A percentile compares a stretch with the other conserved stretches of the same genome.
Conservation (phyloP, 2,113 vertebrate species). For the Caloenas nicobarica region DNA sequence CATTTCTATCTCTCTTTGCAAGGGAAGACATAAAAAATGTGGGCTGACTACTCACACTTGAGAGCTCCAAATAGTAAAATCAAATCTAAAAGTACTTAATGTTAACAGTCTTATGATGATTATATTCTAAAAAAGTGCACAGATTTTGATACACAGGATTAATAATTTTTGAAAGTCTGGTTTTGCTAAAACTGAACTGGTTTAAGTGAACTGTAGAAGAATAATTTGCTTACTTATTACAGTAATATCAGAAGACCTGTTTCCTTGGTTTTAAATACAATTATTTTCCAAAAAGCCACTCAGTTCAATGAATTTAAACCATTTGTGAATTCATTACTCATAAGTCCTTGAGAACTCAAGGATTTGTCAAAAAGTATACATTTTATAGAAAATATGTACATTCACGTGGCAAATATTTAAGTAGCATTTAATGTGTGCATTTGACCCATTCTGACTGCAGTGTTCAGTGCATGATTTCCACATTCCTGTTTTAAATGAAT, state of each 20-base stretch:
- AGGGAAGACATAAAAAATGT: not conserved
- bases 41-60: not conserved
- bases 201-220: not conserved
- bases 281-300: not conserved
- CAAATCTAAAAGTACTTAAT: not conserved
- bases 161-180: not conserved
- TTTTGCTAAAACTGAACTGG: not conserved
- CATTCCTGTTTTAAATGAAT: not conserved
- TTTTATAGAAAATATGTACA: not conserved
- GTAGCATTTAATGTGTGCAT: not conserved
- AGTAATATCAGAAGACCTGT: not conserved
- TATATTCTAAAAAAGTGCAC: not conserved
- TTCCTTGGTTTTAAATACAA: not conserved
- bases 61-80: not conserved
- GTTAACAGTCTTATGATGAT: not conserved
- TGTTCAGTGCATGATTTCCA: not conserved
- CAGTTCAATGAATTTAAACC: not conserved
- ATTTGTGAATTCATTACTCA: not conserved
- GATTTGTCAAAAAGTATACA: not conserved
- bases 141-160: not conserved
- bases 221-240: not conserved
- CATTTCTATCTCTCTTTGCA: not conserved
- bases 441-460: not conserved
- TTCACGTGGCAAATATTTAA: not conserved
- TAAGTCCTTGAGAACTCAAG: not conserved